Evolutionary conservation across 2,113 vertebrate species (phyloP), one percentile per base, ranked within the genome.

Genomic region (Hyperopisus bebe): DNA sequence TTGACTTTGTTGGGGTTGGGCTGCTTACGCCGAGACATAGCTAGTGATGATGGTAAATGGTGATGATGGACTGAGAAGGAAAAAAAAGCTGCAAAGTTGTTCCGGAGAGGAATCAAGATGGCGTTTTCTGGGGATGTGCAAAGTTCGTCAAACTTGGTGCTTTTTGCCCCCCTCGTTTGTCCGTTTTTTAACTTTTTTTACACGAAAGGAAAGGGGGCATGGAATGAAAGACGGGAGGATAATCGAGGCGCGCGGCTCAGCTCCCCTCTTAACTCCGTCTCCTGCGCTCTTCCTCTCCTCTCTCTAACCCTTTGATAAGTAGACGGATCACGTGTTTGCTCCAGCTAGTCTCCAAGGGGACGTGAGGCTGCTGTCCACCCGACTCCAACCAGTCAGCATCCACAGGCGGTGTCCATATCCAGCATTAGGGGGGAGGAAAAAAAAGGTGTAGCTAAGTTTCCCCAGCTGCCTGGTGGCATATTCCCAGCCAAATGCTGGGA

Each of bases 71-170:
- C 91, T 93, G 27, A 86, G 83, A 84, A 87, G 48, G 46, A 89
- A 27, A 77, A 55, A 90, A 94, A 94, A 95, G 93, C 95, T 93
- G 93, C 94, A 95, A 96, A 95, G 93, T 96, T 95, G 95, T 95
- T 95, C 95, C 95, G 94, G 95, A 95, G 91, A 94, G 95, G 95
- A 96, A 96, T 95, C 96, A 96, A 96, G 95, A 96, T 96, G 95
- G 96, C 96, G 96, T 96, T 96, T 80, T 95, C 94, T 95, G 94
- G 93, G 95, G 96, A 96, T 96, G 96, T 96, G 95, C 96, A 97
- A 96, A 96, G 96, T 98, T 96, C 96, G 96, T 94, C 94, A 96
- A 70, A 95, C 93, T 94, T 94, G 94, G 90, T 93, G 95, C 62
- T 70, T 70, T 94, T 95, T 93, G 95, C 96, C 95, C 94, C 93